Percentiles rank a stretch among this genome's conserved stretches.
Conservation (phyloP, 2,797 vertebrate species). For the Sebastes kiyomatsui region DNA sequence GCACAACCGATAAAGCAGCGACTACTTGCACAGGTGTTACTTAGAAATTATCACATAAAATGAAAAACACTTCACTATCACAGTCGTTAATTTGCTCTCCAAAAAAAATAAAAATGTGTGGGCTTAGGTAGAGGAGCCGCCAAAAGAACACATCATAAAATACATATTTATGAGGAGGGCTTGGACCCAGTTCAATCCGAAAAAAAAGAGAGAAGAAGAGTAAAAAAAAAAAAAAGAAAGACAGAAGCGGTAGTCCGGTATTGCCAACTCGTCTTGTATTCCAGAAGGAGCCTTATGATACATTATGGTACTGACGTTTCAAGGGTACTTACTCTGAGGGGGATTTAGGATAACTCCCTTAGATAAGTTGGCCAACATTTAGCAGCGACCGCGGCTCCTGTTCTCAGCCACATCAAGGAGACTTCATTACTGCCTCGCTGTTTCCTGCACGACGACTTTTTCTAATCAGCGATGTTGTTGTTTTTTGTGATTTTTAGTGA, state of each 20-base stretch:
- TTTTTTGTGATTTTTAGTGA: constrained; percentile 47
- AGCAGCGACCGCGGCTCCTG: constrained; percentile 43
- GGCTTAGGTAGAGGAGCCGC: constrained; percentile 31
- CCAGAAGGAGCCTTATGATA: constrained; percentile 74
- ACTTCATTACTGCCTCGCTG: constrained; percentile 47
- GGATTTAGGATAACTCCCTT: constrained; percentile 74
- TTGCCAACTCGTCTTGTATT: constrained; percentile 76
- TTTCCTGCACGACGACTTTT: constrained; percentile 30
- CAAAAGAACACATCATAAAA: constrained; percentile 64
- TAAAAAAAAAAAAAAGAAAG: background rate
- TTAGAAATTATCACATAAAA: constrained; percentile 57
- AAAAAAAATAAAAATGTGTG: background rate
- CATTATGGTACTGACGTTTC: constrained; percentile 76
- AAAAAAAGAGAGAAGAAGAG: constrained; percentile 1
- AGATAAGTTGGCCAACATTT: constrained; percentile 74
- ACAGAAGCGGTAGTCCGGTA: constrained; percentile 19
- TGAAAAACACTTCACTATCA: constrained; percentile 53
- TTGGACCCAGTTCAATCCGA: constrained; percentile 59
- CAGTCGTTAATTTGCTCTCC: constrained; percentile 63
- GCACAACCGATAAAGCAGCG: constrained; percentile 23
- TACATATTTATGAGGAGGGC: constrained; percentile 68
- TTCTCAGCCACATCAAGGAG: constrained; percentile 67
- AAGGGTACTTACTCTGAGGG: constrained; percentile 73
- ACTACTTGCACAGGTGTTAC: constrained; percentile 48
- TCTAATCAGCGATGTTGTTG: constrained; percentile 42